phyloP scores from a whole-genome alignment of 2,888 invertebrate genomes.

The Tetropium fuscum region DNA sequence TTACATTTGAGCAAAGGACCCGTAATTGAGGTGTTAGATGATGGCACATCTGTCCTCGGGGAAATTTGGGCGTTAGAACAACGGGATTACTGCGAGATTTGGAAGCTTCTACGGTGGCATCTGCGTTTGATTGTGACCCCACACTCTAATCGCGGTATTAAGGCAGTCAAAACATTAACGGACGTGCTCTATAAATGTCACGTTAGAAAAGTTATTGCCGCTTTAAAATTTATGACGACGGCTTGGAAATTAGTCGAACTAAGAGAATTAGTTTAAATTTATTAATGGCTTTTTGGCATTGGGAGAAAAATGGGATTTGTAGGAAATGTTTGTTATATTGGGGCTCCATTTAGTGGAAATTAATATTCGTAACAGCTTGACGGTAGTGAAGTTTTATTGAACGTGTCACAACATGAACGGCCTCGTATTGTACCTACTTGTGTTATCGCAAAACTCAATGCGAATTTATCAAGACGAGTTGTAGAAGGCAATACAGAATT shows the following conservation, averaged over 20 bases:
- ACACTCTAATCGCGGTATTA: constrained; percentile 9
- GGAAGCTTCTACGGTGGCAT: constrained; percentile 6
- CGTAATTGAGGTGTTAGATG: background rate
- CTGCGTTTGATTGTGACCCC: constrained; percentile 23
- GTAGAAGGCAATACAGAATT: too few relatives aligned
- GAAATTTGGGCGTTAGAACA: constrained; percentile 18
- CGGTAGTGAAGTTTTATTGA: too few relatives aligned
- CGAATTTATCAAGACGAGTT: too few relatives aligned
- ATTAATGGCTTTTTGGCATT: too few relatives aligned
- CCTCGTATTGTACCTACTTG: too few relatives aligned
- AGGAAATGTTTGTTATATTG: too few relatives aligned
- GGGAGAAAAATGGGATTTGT: too few relatives aligned
- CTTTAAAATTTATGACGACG: background rate
- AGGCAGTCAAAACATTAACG: constrained; percentile 1
- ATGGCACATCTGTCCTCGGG: constrained; percentile 21
- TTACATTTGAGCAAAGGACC: too few relatives aligned
- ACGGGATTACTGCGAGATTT: constrained; percentile 16
- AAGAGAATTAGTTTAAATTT: background rate
- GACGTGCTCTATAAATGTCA: constrained; percentile 10
- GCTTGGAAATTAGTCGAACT: background rate
- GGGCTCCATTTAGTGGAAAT: too few relatives aligned
- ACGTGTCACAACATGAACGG: too few relatives aligned
- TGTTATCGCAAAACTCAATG: too few relatives aligned
- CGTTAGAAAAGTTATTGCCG: constrained; percentile 1
- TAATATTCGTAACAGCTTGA: too few relatives aligned